Base-by-base conservation (phyloP, 2,888 invertebrate species). In the Rhyacophila evoluta region DNA sequence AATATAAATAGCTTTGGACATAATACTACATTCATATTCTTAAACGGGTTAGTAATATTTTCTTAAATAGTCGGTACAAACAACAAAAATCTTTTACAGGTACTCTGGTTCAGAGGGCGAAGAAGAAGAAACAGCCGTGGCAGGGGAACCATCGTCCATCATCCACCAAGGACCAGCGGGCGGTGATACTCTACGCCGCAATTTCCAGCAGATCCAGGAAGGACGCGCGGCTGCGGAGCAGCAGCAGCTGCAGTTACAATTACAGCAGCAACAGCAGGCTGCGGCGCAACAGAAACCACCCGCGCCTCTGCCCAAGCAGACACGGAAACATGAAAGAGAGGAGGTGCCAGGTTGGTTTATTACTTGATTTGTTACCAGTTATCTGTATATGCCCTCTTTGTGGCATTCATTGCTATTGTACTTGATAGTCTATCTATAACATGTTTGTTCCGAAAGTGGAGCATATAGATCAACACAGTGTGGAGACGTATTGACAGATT, bases 61-160 rank as follows among this genome's bases (percentile, higher is more conserved):
- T n/a, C n/a, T n/a, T n/a, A n/a, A n/a, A n/a, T n/a, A n/a, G n/a
- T n/a, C n/a, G n/a, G n/a, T n/a, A n/a, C n/a, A n/a, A n/a, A n/a
- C n/a, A n/a, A n/a, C n/a, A n/a, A n/a, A n/a, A n/a, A n/a, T n/a
- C n/a, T 88, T 88, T 84, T 89, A 88, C 83, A 89, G 93, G 83
- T 98, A 98, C 88, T 98, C 98, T 38, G 98, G 98, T 36, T 97
- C 98, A 78, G 99, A 99, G 86, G 98, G 98, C 83, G 99, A 99
- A 85, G 99, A 99, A 84, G 97, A 98, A 84, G 97, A 97, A 84
- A 94, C 94, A 73, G 96, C 95, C 41, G 92, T 95, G 83, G 96
- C 97, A 25, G 98, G 98, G 2, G 98, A 98, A 88, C 97, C 97
- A 11, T 97, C 97, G 83, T 98, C 97, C 81, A 98, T 98, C 85